These are phyloP conservation scores for Haliaeetus leucogaster DNA, from an alignment of 2,113 vertebrate genomes.

Conservation along the genomic window DNA sequence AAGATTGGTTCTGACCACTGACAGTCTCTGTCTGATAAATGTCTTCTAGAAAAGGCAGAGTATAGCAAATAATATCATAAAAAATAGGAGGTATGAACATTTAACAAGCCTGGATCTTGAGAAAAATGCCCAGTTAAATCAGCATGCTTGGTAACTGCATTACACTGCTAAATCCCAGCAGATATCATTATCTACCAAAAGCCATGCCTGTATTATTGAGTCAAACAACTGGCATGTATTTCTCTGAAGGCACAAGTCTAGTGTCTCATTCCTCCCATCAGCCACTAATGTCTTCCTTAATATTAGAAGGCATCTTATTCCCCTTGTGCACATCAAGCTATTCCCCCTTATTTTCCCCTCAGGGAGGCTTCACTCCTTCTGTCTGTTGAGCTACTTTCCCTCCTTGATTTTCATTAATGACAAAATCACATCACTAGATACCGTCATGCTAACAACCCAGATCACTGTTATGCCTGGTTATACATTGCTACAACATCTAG, in stretches of 20 bases:
- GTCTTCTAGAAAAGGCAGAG: neutral
- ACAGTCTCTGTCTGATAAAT: neutral
- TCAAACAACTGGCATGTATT: neutral
- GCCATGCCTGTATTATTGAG: neutral
- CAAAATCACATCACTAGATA: neutral
- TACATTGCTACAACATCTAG: neutral
- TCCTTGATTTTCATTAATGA: neutral
- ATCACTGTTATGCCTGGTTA: neutral
- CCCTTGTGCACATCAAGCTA: neutral
- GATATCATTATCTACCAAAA: neutral
- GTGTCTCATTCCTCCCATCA: neutral
- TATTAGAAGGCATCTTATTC: neutral
- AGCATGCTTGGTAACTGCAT: neutral
- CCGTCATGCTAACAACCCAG: neutral
- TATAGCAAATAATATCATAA: neutral
- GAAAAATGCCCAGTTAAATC: neutral
- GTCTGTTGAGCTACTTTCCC: neutral
- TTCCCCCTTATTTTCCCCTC: neutral
- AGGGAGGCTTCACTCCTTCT: neutral
- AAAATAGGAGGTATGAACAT: neutral
- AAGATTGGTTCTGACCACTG: neutral
- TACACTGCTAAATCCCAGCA: neutral
- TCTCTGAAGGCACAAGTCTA: neutral
- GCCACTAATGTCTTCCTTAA: neutral
- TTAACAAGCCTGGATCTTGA: neutral